phyloP scores from a whole-genome alignment of 2,888 invertebrate species.

The Xiphydria camelus region DNA sequence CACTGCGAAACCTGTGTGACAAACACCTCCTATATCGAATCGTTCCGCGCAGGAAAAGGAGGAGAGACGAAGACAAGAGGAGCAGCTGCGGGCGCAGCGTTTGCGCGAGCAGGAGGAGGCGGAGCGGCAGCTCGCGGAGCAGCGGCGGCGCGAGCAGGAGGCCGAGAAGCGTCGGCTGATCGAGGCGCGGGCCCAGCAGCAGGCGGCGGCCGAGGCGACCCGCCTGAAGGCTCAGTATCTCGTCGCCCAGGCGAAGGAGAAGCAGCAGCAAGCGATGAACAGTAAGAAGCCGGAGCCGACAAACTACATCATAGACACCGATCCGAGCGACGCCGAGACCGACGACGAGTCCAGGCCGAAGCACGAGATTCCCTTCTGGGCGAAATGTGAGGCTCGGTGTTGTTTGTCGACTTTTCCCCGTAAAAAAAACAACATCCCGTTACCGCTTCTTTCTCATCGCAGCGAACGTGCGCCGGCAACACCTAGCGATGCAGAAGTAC shows the following conservation, averaged over 20 bases:
- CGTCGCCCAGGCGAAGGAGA: slow-evolving; percentile 28
- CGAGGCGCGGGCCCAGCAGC: slow-evolving; percentile 51
- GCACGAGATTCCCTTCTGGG: slow-evolving; percentile 49
- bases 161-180: slow-evolving; percentile 45
- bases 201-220: slow-evolving; percentile 42
- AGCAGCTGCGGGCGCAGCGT: slow-evolving; percentile 38
- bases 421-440: no score
- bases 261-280: slow-evolving; percentile 16
- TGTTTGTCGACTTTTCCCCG: no score
- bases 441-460: slow-evolving; percentile 36
- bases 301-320: slow-evolving; percentile 49
- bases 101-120: slow-evolving; percentile 51
- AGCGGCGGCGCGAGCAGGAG: slow-evolving; percentile 53
- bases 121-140: slow-evolving; percentile 48
- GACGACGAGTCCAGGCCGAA: slow-evolving; percentile 50
- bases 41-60: slow-evolving; percentile 45
- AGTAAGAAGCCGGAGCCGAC: slow-evolving; percentile 30
- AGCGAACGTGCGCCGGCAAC: slow-evolving; percentile 58
- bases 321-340: slow-evolving; percentile 51
- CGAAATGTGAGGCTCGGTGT: no score
- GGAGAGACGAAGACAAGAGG: slow-evolving; percentile 46
- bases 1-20: no score
- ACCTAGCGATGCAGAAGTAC: slow-evolving; percentile 59
- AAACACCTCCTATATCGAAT: no score
- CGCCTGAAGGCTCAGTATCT: slow-evolving; percentile 17